Conservation (phyloP, 2,113 vertebrate species). For the Tinamus guttatus region DNA sequence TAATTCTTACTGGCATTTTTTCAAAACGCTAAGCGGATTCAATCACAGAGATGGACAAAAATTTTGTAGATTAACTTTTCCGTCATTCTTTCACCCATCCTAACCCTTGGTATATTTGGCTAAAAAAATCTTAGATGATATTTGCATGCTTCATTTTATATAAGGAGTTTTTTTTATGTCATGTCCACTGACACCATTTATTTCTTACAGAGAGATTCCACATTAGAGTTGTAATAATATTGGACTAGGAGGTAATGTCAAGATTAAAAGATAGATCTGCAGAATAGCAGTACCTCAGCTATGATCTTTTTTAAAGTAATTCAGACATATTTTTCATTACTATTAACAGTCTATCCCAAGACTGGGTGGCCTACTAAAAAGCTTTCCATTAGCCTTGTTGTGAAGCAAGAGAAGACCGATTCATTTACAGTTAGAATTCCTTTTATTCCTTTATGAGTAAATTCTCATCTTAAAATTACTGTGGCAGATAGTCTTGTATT, state of each 20-base stretch:
- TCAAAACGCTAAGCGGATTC: background rate
- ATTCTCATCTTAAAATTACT: background rate
- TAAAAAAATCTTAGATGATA: background rate
- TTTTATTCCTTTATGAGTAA: background rate
- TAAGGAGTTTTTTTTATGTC: background rate
- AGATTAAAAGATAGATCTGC: background rate
- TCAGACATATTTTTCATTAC: background rate
- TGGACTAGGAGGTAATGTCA: background rate
- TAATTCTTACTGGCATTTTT: background rate
- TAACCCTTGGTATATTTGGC: fast-evolving
- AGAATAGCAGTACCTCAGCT: background rate
- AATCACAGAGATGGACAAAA: background rate
- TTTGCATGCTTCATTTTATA: background rate
- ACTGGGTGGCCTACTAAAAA: background rate
- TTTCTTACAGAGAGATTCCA: background rate
- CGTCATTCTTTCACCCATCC: background rate
- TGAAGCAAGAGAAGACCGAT: background rate
- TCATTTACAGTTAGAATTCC: background rate
- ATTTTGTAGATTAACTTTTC: background rate
- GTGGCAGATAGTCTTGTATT: background rate
- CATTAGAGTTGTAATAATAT: background rate
- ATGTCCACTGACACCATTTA: background rate
- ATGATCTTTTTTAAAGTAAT: background rate
- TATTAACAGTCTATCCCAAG: background rate
- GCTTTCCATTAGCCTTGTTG: background rate